Conservation (phyloP, 2,113 vertebrate genomes). For the Etheostoma cragini region DNA sequence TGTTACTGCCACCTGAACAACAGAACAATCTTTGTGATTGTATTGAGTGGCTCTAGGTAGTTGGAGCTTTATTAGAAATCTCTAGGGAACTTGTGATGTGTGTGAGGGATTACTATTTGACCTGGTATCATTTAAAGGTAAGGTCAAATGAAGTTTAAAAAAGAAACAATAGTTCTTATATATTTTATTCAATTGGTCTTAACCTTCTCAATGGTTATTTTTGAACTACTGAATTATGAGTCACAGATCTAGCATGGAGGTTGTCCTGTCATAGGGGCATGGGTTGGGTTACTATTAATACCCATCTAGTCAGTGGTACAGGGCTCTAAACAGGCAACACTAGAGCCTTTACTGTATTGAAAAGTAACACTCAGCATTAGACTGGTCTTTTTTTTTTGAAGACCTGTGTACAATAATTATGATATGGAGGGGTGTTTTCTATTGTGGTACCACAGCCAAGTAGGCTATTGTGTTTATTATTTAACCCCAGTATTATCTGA, state of each 20-base stretch:
- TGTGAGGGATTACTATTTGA: neutral
- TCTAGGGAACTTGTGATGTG: neutral
- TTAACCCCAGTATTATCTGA: neutral
- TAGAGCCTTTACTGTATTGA: slow-evolving; percentile 29
- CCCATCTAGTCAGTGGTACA: slow-evolving; percentile 51
- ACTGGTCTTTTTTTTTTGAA: slow-evolving; percentile 4
- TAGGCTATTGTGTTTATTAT: neutral
- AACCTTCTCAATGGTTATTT: slow-evolving; percentile 54
- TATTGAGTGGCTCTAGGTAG: neutral
- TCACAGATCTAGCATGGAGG: slow-evolving; percentile 68
- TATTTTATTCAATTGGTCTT: neutral
- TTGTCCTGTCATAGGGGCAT: slow-evolving; percentile 72
- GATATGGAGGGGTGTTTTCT: neutral
- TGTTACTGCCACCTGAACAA: neutral
- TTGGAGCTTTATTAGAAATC: neutral
- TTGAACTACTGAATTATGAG: slow-evolving; percentile 62
- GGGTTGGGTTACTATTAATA: slow-evolving; percentile 76
- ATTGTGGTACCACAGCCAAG: neutral
- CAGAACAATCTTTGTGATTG: neutral
- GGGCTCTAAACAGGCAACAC: slow-evolving; percentile 46
- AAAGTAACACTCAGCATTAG: slow-evolving; percentile 24
- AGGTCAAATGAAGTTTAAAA: neutral
- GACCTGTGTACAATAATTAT: neutral
- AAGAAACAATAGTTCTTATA: neutral
- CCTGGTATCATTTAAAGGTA: neutral